phyloP scores from a whole-genome alignment of 2,113 vertebrate genomes.

The Falcunculus frontatus region DNA sequence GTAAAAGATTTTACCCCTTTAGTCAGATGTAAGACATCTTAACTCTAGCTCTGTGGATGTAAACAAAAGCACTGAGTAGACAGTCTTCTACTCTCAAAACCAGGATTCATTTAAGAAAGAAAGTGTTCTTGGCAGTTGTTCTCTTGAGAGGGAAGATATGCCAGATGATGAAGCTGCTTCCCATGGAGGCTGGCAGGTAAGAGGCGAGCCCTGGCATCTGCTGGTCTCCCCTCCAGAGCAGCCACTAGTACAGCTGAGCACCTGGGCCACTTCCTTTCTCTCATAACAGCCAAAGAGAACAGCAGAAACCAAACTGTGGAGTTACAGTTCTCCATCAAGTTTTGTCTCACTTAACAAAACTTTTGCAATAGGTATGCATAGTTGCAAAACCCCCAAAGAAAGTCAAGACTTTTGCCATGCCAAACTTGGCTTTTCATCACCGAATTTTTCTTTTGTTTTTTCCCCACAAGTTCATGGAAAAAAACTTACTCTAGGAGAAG shows the following conservation, averaged over 20 bases:
- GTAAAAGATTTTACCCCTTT: neutral
- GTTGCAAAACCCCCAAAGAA: neutral
- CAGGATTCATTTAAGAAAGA: neutral
- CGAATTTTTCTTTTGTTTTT: neutral
- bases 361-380: fast-evolving
- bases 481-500: neutral
- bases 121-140: neutral
- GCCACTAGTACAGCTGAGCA: neutral
- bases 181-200: neutral
- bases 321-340: neutral
- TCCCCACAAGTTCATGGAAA: neutral
- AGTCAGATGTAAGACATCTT: neutral
- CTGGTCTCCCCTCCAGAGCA: neutral
- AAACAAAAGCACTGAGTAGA: neutral
- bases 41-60: neutral
- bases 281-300: neutral
- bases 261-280: neutral
- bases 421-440: neutral
- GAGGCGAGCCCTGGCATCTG: neutral
- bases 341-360: neutral
- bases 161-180: neutral
- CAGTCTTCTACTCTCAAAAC: neutral
- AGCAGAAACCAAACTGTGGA: neutral
- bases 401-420: neutral
- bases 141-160: neutral